Evolutionary conservation across 2,888 invertebrate genomes (phyloP).

Genomic region (Macaria liturata): DNA sequence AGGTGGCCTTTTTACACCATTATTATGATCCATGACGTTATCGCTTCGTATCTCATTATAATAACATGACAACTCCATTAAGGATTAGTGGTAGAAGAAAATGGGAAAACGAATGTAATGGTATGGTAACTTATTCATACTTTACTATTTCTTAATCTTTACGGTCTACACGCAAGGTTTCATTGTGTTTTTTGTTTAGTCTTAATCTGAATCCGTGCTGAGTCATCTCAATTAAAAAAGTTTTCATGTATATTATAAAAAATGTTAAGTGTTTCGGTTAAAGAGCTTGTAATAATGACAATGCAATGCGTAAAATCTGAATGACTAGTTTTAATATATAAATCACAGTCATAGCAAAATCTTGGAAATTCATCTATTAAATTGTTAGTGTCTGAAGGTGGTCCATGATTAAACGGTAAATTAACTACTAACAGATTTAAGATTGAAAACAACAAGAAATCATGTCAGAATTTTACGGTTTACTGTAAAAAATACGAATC

Average conservation of each 20-base stretch:
- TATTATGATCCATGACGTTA: conserved; percentile 71
- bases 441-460: conserved; percentile 57
- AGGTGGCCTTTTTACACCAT: conserved; percentile 31
- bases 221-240: background rate
- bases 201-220: too few relatives aligned
- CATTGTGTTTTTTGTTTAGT: too few relatives aligned
- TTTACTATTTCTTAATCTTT: conserved; percentile 15
- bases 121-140: conserved; percentile 26
- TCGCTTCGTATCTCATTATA: conserved; percentile 69
- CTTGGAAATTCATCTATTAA: too few relatives aligned
- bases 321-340: too few relatives aligned
- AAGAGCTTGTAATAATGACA: too few relatives aligned
- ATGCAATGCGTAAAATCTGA: too few relatives aligned
- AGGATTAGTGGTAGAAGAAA: conserved; percentile 36
- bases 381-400: conserved; percentile 26
- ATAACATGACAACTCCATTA: conserved; percentile 83
- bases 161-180: conserved; percentile 27
- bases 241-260: background rate
- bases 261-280: too few relatives aligned
- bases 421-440: conserved; percentile 39
- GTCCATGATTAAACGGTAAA: conserved; percentile 40
- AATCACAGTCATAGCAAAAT: too few relatives aligned
- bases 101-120: conserved; percentile 34
- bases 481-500: conserved; percentile 56
- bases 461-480: conserved; percentile 65